Evolutionary conservation across 2,888 invertebrate species (phyloP), one percentile per base, ranked within the genome.

Genomic region (Cephus rjabovi): DNA sequence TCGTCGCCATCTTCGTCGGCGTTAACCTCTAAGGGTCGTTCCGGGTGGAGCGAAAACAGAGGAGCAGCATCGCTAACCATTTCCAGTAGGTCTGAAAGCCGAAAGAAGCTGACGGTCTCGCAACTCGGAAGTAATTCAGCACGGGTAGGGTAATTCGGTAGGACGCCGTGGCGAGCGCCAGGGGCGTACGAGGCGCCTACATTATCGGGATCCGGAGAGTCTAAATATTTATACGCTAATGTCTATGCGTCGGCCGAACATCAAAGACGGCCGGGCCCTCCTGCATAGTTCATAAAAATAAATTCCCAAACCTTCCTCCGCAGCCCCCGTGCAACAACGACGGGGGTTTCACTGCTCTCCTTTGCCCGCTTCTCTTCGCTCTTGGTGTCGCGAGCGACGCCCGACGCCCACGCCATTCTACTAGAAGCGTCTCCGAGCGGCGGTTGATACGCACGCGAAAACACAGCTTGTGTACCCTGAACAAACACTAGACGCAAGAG

Each of bases 151-250:
- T 40, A 40, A 40, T 40, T 40, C 23, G 40, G 23, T 40, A 40
- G 15, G 23, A 40, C 15, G 40, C 6, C 23, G 40, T 23, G 23
- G 15, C 15, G 40, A 40, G 40, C 40, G 40, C 40, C 23, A 37
- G 37, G 79, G 56, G 77, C 69, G 83, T 83, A 83, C 80, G 84
- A 82, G 83, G 81, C 83, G 84, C 82, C 82, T 85, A 85, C 86
- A 86, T 86, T 84, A 86, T 85, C 84, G 84, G 81, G 81, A 83
- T 82, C 81, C 83, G 85, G 82, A 79, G 82, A 80, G 82, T 88
- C 88, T 90, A 90, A 90, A 90, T 90, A 90, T 90, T 90, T 90
- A 90, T 90, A 87, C 88, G 88, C 84, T 87, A 87, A 87, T 88
- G 88, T 86, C 85, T 85, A 87, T 87, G 86, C 86, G 84, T 83